These are phyloP conservation scores for Aphrophora alni DNA, from an alignment of 2,888 invertebrate genomes.

Conservation along the genomic window DNA sequence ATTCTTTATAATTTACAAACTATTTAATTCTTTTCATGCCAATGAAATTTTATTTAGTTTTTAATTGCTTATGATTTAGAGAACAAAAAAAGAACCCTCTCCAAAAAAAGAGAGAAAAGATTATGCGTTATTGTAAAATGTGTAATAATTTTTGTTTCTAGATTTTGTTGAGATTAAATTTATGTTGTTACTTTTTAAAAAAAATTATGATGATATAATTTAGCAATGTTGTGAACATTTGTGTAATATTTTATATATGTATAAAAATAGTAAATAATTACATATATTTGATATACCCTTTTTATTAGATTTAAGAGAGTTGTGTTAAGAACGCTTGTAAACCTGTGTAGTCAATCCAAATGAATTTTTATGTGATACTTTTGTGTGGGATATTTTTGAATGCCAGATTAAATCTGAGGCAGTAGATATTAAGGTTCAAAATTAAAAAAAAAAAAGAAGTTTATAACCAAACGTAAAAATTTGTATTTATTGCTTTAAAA, in stretches of 20 bases:
- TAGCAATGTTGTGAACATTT: slow-evolving; percentile 30
- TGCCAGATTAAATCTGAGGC: slow-evolving; percentile 34
- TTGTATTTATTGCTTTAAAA: slow-evolving; percentile 9
- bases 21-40: background rate
- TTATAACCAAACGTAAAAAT: background rate
- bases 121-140: background rate
- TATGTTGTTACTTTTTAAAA: slow-evolving; percentile 22
- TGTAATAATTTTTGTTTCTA: background rate
- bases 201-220: slow-evolving; percentile 31
- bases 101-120: too few relatives aligned
- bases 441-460: background rate
- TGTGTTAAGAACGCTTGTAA: background rate
- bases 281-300: background rate
- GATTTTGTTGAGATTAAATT: slow-evolving; percentile 31
- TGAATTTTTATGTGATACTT: slow-evolving; percentile 33
- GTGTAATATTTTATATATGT: slow-evolving; percentile 4
- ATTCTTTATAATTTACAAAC: too few relatives aligned
- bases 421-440: background rate
- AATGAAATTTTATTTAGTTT: background rate
- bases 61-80: background rate
- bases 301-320: background rate
- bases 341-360: slow-evolving; percentile 29
- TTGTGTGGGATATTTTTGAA: slow-evolving; percentile 13
- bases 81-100: background rate
- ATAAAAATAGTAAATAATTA: background rate